A percentile compares a stretch with the other conserved stretches of the same genome.
Conservation (phyloP, 2,797 vertebrate genomes). For the Mormyrus proboscirostris region DNA sequence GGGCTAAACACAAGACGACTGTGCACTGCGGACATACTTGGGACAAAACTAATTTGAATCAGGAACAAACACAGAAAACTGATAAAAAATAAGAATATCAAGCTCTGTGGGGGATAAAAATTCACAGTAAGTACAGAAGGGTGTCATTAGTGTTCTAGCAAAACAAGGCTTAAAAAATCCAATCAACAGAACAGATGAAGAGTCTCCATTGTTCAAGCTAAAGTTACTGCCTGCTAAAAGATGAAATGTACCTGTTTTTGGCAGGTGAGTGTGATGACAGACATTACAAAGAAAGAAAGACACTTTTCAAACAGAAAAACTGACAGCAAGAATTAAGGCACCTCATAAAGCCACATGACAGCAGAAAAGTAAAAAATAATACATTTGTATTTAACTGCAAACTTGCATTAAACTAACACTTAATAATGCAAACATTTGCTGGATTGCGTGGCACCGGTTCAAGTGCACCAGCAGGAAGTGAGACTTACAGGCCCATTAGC, state of each 20-base stretch:
- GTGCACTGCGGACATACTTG: background rate
- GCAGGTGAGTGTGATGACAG: background rate
- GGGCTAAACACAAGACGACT: background rate
- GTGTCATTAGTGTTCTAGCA: background rate
- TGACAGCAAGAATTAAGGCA: background rate
- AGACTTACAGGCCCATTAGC: background rate
- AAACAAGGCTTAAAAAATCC: background rate
- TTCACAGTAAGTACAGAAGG: background rate
- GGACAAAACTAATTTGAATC: background rate
- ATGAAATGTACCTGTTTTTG: background rate
- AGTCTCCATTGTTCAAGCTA: background rate
- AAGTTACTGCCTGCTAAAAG: background rate
- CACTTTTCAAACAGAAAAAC: background rate
- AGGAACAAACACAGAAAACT: background rate
- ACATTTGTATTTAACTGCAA: background rate
- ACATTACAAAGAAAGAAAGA: background rate
- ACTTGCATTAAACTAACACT: slow-evolving; percentile 13
- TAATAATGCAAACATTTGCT: background rate
- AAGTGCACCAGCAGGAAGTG: background rate
- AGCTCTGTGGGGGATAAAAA: background rate
- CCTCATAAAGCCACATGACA: background rate
- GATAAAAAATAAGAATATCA: background rate
- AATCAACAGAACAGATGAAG: background rate
- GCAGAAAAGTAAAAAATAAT: background rate
- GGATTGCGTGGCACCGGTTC: background rate